Evolutionary conservation across 1,140 invertebrate species (phyloP).

Genomic region (Harpegnathos saltator): DNA sequence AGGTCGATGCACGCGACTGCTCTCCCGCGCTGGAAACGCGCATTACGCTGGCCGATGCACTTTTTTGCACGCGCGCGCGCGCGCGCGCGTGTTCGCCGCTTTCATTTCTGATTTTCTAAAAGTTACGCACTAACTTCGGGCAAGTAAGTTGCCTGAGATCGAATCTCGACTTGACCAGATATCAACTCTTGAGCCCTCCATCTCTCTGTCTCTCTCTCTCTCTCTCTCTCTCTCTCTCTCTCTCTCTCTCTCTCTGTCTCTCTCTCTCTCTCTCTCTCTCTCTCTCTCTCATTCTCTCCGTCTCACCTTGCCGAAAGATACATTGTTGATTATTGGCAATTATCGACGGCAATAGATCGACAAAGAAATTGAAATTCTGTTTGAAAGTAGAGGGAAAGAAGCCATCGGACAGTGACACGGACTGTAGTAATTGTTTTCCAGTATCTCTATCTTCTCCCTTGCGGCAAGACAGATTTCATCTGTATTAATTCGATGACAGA

Average conservation of each 20-base stretch:
- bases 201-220: neutral
- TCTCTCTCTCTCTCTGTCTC: neutral
- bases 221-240: neutral
- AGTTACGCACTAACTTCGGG: neutral
- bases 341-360: neutral
- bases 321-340: conserved; percentile 7
- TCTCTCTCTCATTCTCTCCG: too few relatives aligned
- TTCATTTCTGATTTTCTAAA: neutral
- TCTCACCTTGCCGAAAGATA: too few relatives aligned
- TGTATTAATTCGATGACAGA: conserved; percentile 2
- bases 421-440: too few relatives aligned
- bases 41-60: neutral
- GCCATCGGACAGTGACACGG: neutral
- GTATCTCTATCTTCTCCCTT: neutral
- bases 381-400: neutral
- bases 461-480: neutral
- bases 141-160: neutral
- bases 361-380: neutral
- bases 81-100: neutral
- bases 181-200: neutral
- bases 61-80: too few relatives aligned
- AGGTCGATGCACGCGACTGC: too few relatives aligned
- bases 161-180: neutral
- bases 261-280: neutral
- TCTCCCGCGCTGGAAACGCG: too few relatives aligned